Percentiles rank a stretch among this genome's conserved stretches.
phyloP scores from a whole-genome alignment of 2,113 vertebrate species.

The Athene cunicularia region DNA sequence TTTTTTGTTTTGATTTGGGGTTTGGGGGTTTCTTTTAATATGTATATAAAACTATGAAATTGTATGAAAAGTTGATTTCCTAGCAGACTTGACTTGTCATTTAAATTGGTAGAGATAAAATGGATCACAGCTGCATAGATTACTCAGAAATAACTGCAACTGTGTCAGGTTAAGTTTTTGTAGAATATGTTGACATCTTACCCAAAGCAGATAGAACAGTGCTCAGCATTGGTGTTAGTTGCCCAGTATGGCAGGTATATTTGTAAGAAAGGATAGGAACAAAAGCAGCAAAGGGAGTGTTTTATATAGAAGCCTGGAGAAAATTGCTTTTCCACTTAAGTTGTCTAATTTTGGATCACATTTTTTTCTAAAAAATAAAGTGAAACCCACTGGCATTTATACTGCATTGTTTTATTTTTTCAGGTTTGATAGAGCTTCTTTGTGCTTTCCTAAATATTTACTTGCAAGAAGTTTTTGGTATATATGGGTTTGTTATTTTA shows the following conservation, averaged over 20 bases:
- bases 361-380: neutral
- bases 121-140: neutral
- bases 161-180: neutral
- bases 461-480: neutral
- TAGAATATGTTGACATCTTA: accelerated
- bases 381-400: neutral
- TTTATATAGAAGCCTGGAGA: neutral
- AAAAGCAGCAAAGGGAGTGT: neutral
- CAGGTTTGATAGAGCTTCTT: neutral
- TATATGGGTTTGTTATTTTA: neutral
- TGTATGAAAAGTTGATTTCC: neutral
- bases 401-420: neutral
- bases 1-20: neutral
- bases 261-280: neutral
- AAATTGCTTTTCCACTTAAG: neutral
- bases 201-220: neutral
- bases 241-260: no score
- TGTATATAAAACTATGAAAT: neutral
- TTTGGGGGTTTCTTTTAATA: neutral
- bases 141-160: neutral
- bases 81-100: neutral
- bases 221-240: neutral
- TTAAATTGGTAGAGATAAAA: neutral
- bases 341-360: neutral
- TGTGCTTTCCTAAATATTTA: neutral